These are phyloP conservation scores for Petrocephalus microphthalmus DNA, from an alignment of 2,113 vertebrate genomes.

Conservation along the genomic window DNA sequence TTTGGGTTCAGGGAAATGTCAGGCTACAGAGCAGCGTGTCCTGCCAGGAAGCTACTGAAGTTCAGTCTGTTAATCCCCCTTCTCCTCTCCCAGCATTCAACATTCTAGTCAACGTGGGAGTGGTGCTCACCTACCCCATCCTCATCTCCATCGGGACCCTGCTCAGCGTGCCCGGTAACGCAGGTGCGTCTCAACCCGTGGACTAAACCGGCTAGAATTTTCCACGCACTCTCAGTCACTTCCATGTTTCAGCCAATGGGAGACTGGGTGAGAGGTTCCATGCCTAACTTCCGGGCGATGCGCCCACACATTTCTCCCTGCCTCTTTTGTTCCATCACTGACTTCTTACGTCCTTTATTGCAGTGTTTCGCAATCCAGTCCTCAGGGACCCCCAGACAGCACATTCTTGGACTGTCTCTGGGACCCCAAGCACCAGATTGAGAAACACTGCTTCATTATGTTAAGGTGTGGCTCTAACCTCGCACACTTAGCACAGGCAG, in stretches of 20 bases:
- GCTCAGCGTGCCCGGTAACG: constrained; percentile 95
- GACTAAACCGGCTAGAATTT: background rate
- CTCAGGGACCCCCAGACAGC: background rate
- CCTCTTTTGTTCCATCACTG: background rate
- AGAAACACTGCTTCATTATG: background rate
- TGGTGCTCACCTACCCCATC: constrained; percentile 93
- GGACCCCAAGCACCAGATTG: background rate
- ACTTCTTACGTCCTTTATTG: background rate
- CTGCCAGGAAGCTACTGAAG: background rate
- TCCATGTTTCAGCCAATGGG: background rate
- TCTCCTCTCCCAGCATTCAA: constrained; percentile 76
- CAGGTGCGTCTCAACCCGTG: constrained; percentile 63
- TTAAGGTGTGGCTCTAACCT: background rate
- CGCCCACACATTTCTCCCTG: no score
- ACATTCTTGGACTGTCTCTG: background rate
- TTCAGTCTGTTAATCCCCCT: background rate
- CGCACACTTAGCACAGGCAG: constrained; percentile 6
- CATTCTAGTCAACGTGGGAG: constrained; percentile 90
- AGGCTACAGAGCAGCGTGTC: background rate
- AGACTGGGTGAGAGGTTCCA: background rate
- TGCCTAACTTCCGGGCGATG: background rate
- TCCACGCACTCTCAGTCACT: background rate
- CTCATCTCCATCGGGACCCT: constrained; percentile 95
- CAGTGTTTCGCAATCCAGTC: background rate
- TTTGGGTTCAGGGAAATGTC: background rate